These are phyloP conservation scores for Verasper variegatus DNA, from an alignment of 2,113 vertebrate genomes.

Conservation along the genomic window DNA sequence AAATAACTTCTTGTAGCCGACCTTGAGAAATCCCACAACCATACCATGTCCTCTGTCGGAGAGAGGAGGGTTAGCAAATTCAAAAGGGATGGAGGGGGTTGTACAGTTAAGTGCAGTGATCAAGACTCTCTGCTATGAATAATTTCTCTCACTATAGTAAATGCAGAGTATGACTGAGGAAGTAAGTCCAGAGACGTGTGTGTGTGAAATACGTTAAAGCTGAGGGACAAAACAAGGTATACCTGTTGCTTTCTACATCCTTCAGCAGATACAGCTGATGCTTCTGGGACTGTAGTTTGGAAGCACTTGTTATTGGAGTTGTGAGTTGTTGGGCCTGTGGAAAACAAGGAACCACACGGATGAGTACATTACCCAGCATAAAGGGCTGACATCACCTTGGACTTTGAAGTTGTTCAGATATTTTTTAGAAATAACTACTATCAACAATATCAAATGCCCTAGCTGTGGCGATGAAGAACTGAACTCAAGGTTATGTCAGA, in stretches of 20 bases:
- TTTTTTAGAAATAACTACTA: background rate
- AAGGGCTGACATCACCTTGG: background rate
- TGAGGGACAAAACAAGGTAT: slow-evolving; percentile 29
- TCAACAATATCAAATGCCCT: background rate
- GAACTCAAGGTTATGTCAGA: too few species aligned
- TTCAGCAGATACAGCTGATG: slow-evolving; percentile 91
- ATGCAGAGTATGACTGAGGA: too few species aligned
- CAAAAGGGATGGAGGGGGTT: background rate
- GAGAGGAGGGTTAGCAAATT: background rate
- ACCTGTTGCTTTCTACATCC: slow-evolving; percentile 86
- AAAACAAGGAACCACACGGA: background rate
- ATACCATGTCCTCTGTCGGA: slow-evolving; percentile 82
- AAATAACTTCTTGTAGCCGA: slow-evolving; percentile 93
- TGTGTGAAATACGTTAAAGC: background rate
- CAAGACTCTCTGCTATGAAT: slow-evolving; percentile 9
- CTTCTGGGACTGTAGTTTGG: slow-evolving; percentile 87
- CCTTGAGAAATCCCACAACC: slow-evolving; percentile 90
- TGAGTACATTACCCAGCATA: background rate
- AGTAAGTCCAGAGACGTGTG: background rate
- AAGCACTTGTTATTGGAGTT: slow-evolving; percentile 88
- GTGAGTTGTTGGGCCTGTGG: slow-evolving; percentile 88
- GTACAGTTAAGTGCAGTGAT: background rate
- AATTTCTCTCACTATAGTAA: too few species aligned
- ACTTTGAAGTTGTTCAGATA: background rate
- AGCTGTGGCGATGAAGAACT: background rate